These are phyloP conservation scores for Piaya cayana DNA, from an alignment of 2,113 vertebrate species.

Conservation along the genomic window DNA sequence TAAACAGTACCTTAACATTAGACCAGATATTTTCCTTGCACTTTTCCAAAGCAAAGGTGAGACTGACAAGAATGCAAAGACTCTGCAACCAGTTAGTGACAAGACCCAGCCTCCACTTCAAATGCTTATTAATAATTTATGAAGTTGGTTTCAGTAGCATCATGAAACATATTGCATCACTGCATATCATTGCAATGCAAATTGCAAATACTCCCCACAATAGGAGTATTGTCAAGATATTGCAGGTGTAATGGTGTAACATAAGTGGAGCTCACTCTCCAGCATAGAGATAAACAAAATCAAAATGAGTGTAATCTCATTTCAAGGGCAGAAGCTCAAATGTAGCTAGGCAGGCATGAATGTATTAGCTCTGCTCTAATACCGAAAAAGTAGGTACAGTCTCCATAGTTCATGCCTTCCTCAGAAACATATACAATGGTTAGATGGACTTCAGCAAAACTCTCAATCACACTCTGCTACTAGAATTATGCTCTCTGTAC, in stretches of 20 bases:
- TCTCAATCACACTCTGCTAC: background rate
- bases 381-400: background rate
- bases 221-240: background rate
- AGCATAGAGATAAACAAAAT: background rate
- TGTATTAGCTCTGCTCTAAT: background rate
- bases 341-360: background rate
- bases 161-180: background rate
- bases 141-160: background rate
- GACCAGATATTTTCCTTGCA: background rate
- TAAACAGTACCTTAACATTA: background rate
- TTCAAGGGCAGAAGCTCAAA: background rate
- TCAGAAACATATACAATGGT: background rate
- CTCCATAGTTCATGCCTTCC: background rate
- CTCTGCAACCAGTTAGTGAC: background rate
- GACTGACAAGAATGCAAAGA: background rate
- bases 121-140: background rate
- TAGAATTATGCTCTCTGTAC: background rate
- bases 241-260: background rate
- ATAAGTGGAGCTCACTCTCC: background rate
- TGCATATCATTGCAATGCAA: too few relatives aligned
- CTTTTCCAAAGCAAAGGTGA: background rate
- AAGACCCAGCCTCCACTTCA: background rate
- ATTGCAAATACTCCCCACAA: background rate
- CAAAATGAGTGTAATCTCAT: background rate
- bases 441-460: background rate